phyloP scores from a whole-genome alignment of 2,888 invertebrate species.

The Patella ulyssiponensis region DNA sequence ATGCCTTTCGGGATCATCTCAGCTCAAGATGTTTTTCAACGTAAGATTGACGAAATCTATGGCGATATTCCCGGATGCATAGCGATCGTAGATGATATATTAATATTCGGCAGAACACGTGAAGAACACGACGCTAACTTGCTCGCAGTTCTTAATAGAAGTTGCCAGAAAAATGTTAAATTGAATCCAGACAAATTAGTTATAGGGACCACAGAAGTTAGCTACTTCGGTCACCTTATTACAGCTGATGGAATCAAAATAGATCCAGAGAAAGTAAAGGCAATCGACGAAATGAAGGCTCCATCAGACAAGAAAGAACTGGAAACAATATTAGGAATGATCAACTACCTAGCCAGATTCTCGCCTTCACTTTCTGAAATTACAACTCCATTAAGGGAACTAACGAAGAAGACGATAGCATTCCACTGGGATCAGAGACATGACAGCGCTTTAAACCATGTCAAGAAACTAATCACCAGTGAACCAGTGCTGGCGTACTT shows the following conservation, averaged over 20 bases:
- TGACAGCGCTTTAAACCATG: slow-evolving; percentile 8
- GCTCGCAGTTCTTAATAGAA: slow-evolving; percentile 25
- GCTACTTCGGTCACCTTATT: slow-evolving; percentile 27
- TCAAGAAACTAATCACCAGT: slow-evolving; percentile 12
- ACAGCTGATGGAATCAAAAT: slow-evolving; percentile 2
- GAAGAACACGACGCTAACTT: slow-evolving; percentile 42
- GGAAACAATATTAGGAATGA: slow-evolving; percentile 27
- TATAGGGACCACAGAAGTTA: slow-evolving; percentile 27
- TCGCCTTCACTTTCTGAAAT: slow-evolving; percentile 22
- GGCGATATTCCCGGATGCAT: slow-evolving; percentile 30
- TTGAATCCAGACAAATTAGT: slow-evolving; percentile 36
- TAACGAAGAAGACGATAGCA: neutral
- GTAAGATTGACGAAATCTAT: slow-evolving; percentile 34
- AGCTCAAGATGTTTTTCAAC: slow-evolving; percentile 37
- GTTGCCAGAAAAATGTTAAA: slow-evolving; percentile 25
- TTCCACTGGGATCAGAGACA: slow-evolving; percentile 21
- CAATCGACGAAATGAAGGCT: neutral
- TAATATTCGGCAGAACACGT: slow-evolving; percentile 30
- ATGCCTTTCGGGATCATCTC: slow-evolving; percentile 41
- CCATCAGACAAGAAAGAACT: slow-evolving; percentile 22
- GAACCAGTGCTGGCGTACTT: slow-evolving; percentile 17
- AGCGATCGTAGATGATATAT: slow-evolving; percentile 38
- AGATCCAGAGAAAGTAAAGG: slow-evolving; percentile 17
- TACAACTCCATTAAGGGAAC: slow-evolving; percentile 15
- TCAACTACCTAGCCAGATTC: slow-evolving; percentile 33